Evolutionary conservation across 2,888 invertebrate genomes (phyloP).

Genomic region (Oithona nana): DNA sequence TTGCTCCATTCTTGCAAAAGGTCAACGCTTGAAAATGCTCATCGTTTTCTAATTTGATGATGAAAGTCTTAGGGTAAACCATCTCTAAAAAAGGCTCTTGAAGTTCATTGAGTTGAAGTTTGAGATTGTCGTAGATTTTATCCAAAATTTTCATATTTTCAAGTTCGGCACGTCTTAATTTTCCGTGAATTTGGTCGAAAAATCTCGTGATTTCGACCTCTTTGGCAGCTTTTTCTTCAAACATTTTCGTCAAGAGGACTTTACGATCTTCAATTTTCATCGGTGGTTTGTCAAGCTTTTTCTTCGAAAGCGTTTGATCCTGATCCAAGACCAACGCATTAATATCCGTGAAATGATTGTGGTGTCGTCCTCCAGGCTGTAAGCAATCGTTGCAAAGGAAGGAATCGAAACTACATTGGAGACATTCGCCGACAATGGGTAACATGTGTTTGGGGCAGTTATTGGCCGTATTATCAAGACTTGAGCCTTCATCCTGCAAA

Average conservation of each 20-base stretch:
- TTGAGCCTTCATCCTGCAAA: not conserved
- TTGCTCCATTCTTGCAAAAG: too few relatives aligned
- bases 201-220: not conserved
- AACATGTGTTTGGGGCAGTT: not conserved
- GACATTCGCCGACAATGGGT: not conserved
- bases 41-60: too few relatives aligned
- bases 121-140: not conserved
- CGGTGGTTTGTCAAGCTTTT: not conserved
- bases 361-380: not conserved
- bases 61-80: too few relatives aligned
- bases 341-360: not conserved
- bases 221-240: too few relatives aligned
- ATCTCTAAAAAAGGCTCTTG: too few relatives aligned
- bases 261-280: too few relatives aligned
- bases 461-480: not conserved
- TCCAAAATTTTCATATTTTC: not conserved
- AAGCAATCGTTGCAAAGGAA: not conserved
- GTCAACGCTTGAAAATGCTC: too few relatives aligned
- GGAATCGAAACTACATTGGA: not conserved
- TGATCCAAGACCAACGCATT: not conserved
- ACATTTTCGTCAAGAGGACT: too few relatives aligned
- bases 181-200: not conserved
- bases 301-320: not conserved
- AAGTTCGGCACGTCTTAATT: not conserved
- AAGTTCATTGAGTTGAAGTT: too few relatives aligned